Percentiles rank a stretch among this genome's conserved stretches.
Conservation (phyloP, 2,888 invertebrate species). For the Pyrrhosoma nymphula region DNA sequence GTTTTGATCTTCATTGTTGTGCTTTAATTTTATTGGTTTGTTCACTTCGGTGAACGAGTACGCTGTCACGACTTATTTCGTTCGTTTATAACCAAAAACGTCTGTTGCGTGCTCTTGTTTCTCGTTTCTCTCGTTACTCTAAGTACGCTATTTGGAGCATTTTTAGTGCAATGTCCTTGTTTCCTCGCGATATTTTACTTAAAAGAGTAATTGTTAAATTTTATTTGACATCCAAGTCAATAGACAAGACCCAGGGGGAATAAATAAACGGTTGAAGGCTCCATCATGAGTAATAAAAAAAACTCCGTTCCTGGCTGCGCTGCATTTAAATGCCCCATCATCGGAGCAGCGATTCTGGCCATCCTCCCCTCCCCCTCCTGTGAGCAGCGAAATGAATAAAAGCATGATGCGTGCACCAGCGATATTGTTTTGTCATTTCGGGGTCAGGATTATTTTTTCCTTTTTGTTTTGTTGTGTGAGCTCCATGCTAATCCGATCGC, state of each 20-base stretch:
- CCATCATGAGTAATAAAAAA: not conserved
- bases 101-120: too few species aligned
- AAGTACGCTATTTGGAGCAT: too few species aligned
- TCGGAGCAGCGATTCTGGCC: not conserved
- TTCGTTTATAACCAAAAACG: too few species aligned
- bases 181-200: too few species aligned
- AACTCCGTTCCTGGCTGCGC: not conserved
- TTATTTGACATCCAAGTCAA: not conserved
- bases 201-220: not conserved
- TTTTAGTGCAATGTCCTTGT: too few species aligned
- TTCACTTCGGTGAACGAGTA: too few species aligned
- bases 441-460: not conserved
- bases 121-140: too few species aligned
- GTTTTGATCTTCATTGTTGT: too few species aligned
- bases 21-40: too few species aligned
- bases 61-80: too few species aligned
- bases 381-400: not conserved
- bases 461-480: not conserved
- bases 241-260: not conserved
- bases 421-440: not conserved
- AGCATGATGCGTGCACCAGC: not conserved
- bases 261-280: not conserved
- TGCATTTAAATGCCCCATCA: slow-evolving; percentile 13
- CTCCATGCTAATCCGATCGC: slow-evolving; percentile 28
- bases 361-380: not conserved